A percentile compares a stretch with the other conserved stretches of the same genome.
phyloP scores from a whole-genome alignment of 2,888 invertebrate species.

The Vesta saturnalis region DNA sequence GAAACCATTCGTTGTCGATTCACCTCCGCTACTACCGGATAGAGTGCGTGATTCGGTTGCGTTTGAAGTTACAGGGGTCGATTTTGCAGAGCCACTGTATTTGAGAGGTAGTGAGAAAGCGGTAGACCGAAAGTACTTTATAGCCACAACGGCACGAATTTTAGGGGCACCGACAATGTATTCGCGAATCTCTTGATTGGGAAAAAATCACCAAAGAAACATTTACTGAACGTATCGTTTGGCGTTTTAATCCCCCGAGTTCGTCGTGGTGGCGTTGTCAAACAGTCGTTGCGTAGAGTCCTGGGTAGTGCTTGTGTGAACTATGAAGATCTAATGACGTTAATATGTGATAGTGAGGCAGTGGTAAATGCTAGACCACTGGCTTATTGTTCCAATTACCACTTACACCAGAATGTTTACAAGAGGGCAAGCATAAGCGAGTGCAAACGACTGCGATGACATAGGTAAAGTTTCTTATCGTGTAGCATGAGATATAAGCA shows the following conservation, averaged over 20 bases:
- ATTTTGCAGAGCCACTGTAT: not conserved
- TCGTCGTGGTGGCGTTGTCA: slow-evolving; percentile 58
- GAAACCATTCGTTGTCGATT: slow-evolving; percentile 23
- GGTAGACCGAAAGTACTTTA: slow-evolving; percentile 51
- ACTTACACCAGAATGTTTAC: not conserved
- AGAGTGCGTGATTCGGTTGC: too few species aligned
- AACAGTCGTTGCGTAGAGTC: slow-evolving; percentile 50
- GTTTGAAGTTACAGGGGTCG: too few species aligned
- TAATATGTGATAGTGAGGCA: slow-evolving; percentile 51
- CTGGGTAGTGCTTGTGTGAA: slow-evolving; percentile 50
- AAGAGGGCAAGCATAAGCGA: not conserved
- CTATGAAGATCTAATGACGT: too few species aligned
- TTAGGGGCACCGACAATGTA: slow-evolving; percentile 50
- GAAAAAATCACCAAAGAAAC: slow-evolving; percentile 34
- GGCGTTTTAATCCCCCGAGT: slow-evolving; percentile 54
- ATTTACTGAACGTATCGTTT: slow-evolving; percentile 34
- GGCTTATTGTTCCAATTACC: slow-evolving; percentile 32
- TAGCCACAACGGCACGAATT: slow-evolving; percentile 58
- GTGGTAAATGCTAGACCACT: slow-evolving; percentile 53
- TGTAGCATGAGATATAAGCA: not conserved
- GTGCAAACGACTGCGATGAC: not conserved
- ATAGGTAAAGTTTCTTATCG: not conserved
- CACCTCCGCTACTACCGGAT: not conserved
- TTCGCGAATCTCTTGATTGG: slow-evolving; percentile 43
- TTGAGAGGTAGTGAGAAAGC: not conserved